phyloP scores from a whole-genome alignment of 1,140 invertebrate genomes.

The Pseudoatta argentina region DNA sequence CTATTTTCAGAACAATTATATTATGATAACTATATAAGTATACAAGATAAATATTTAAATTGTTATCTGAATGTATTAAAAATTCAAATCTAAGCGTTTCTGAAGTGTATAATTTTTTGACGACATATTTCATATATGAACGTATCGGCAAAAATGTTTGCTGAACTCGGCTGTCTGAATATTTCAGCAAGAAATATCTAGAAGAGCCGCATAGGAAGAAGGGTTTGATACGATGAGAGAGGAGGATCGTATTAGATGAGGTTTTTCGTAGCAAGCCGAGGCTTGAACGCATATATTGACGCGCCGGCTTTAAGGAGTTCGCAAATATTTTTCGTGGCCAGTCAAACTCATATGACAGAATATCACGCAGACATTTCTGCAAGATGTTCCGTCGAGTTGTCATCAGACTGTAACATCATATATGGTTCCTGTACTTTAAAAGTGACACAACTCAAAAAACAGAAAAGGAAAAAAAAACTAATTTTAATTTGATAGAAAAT shows the following conservation, averaged over 20 bases:
- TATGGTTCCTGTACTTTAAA: background rate
- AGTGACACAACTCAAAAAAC: too few species aligned
- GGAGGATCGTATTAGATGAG: constrained; percentile 54
- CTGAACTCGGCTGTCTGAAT: constrained; percentile 39
- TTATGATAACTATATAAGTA: background rate
- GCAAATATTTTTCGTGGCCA: constrained; percentile 67
- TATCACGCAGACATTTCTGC: constrained; percentile 30
- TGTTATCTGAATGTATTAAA: background rate
- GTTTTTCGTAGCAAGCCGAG: constrained; percentile 48
- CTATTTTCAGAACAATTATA: background rate
- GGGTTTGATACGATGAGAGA: constrained; percentile 17
- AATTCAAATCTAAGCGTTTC: background rate
- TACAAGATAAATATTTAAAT: background rate
- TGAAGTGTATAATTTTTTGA: constrained; percentile 24
- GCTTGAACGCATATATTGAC: constrained; percentile 59
- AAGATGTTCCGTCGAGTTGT: background rate
- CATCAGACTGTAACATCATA: background rate
- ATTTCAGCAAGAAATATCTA: constrained; percentile 36
- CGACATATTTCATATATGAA: constrained; percentile 16
- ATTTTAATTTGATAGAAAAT: too few species aligned
- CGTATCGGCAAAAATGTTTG: constrained; percentile 27
- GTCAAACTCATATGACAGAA: constrained; percentile 60
- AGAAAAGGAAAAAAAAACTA: too few species aligned
- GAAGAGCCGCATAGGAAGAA: background rate
- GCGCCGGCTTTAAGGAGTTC: constrained; percentile 51